Base-by-base conservation (phyloP, 2,113 vertebrate genomes). In the Melanerpes formicivorus region DNA sequence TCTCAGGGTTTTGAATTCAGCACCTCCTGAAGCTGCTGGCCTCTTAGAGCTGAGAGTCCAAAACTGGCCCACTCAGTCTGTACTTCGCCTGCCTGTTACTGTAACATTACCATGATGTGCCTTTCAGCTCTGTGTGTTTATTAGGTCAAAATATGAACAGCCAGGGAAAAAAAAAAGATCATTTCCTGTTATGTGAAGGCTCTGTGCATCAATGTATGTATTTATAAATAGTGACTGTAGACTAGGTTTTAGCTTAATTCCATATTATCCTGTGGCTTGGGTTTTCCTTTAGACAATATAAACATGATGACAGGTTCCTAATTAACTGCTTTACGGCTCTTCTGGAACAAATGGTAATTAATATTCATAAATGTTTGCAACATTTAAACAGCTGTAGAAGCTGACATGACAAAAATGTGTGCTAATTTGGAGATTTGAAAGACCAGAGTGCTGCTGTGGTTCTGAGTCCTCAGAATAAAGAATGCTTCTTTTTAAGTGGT, bases 291-390 rank as follows among this genome's bases (percentile, higher is more conserved):
- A 95, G 95, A 95, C 69, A 90, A 94, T 94, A 87, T 94, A 97
- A 97, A 97, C 90, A 95, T 83, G 87, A 93, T 96, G 95, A 95
- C 94, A 97, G 90, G 70, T 74, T 97, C 91, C 87, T 97, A 97
- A 97, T 97, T 97, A 98, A 94, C 95, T 95, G 84, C 96, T 97
- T 95, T 96, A 76, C 88, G 89, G 90, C 80, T 94, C 66, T 95
- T 92, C 75, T 95, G 80, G 91, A 96, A 96, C 86, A 98, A 97
- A 96, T 91, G 95, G 83, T 91, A 96, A 96, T 97, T 97, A 97
- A 96, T 97, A 97, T 95, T 97, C 96, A 96, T 96, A 92, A 95
- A 92, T 90, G 80, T 93, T 96, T 93, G 80, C 91, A 87, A 80
- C 60, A 44, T 79, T 85, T 89, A 86, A 97, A 93, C 96, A 96